Conservation (phyloP, 2,113 vertebrate genomes). For the Rhagologus leucostigma region DNA sequence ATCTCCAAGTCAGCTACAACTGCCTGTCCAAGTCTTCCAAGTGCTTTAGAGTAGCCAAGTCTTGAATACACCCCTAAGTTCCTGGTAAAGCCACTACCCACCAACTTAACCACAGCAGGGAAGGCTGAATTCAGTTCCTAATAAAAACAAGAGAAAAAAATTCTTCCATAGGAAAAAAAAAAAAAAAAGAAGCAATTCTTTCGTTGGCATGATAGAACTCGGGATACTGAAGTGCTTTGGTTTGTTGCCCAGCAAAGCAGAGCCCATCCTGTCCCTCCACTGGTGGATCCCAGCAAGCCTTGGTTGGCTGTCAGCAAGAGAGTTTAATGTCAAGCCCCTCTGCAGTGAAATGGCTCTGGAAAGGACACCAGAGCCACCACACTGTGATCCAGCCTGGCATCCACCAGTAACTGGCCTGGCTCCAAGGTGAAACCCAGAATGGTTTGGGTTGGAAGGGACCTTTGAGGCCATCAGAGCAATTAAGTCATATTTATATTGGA, state of each 20-base stretch:
- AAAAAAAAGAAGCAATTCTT: neutral
- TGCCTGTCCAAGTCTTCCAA: neutral
- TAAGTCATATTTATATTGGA: neutral
- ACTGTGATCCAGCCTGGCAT: neutral
- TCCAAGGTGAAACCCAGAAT: rapidly evolving
- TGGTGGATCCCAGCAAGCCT: neutral
- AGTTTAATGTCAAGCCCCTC: neutral
- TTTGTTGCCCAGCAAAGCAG: neutral
- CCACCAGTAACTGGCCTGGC: neutral
- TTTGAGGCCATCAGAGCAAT: neutral
- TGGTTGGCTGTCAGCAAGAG: neutral
- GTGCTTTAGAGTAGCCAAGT: neutral
- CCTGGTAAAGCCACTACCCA: neutral
- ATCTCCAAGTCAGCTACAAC: neutral
- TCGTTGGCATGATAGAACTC: neutral
- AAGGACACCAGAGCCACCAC: neutral
- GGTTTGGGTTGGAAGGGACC: neutral
- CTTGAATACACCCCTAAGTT: neutral
- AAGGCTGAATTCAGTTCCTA: neutral
- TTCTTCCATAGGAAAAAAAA: too few species aligned
- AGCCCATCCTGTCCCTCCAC: neutral
- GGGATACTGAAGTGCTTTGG: neutral
- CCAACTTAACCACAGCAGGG: neutral
- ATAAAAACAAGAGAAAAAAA: neutral
- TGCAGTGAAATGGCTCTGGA: neutral